These are phyloP conservation scores for Ascidia mentula DNA, from an alignment of 23 tunicate genomes.

Conservation along the genomic window DNA sequence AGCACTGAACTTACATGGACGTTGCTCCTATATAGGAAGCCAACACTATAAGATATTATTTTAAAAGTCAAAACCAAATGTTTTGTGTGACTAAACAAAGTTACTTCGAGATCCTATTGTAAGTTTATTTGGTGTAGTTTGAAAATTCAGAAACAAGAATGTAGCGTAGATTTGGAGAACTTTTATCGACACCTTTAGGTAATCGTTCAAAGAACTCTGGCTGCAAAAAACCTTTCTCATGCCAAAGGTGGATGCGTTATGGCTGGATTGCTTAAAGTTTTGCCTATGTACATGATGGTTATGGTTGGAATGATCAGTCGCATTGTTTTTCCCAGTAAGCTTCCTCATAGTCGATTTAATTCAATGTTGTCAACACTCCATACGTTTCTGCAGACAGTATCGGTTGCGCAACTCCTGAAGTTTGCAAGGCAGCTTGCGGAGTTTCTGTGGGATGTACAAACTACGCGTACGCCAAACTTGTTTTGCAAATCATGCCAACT, in stretches of 20 bases:
- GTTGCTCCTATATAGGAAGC: too few species aligned
- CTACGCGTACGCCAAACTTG: slow-evolving; percentile 80
- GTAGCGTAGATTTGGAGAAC: too few species aligned
- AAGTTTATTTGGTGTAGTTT: too few species aligned
- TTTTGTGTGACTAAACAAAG: too few species aligned
- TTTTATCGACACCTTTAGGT: too few species aligned
- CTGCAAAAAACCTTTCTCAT: slow-evolving; percentile 82
- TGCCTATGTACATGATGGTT: slow-evolving; percentile 97
- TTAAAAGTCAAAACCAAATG: too few species aligned
- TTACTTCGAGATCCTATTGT: too few species aligned
- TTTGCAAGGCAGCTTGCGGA: slow-evolving; percentile 52
- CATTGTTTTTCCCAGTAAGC: slow-evolving; percentile 65
- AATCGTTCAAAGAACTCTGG: slow-evolving; percentile 91
- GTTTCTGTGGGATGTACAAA: slow-evolving; percentile 60
- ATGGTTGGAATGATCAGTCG: slow-evolving; percentile 98
- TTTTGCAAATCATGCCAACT: slow-evolving; percentile 67
- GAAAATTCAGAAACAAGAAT: too few species aligned
- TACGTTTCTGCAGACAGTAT: slow-evolving; percentile 33
- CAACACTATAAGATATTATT: too few species aligned
- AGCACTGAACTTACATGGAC: too few species aligned
- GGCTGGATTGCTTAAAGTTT: slow-evolving; percentile 81
- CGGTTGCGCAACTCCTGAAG: slow-evolving; percentile 62
- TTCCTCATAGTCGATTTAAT: not conserved
- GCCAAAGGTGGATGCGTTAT: slow-evolving; percentile 94
- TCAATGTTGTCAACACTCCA: not conserved